phyloP scores from a whole-genome alignment of 1,140 invertebrate genomes.

The Cyrtorhinus lividipennis region DNA sequence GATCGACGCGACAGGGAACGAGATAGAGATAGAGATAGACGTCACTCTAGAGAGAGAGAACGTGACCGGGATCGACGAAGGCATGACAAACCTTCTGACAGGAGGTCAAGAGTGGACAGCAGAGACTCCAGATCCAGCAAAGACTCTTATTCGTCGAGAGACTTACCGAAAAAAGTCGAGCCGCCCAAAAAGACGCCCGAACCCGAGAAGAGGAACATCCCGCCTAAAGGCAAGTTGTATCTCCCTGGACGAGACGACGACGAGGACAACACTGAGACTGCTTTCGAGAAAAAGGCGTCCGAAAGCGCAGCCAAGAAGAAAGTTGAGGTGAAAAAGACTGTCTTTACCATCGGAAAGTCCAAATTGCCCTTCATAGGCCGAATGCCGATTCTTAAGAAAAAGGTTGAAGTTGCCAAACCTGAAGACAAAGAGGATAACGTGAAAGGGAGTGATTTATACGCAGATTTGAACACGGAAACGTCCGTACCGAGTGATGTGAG shows the following conservation, averaged over 20 bases:
- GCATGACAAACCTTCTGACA: background rate
- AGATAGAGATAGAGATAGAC: slow-evolving; percentile 27
- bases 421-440: slow-evolving; percentile 9
- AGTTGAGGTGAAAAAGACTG: slow-evolving; percentile 20
- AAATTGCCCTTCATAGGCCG: slow-evolving; percentile 53
- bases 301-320: slow-evolving; percentile 28
- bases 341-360: slow-evolving; percentile 27
- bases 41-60: background rate
- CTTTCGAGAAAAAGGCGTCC: slow-evolving; percentile 31
- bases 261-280: slow-evolving; percentile 23
- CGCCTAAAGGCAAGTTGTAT: background rate
- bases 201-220: slow-evolving; percentile 26
- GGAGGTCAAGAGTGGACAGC: background rate
- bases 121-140: no score
- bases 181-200: slow-evolving; percentile 26
- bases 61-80: background rate
- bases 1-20: slow-evolving; percentile 27
- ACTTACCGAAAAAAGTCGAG: no score
- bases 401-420: slow-evolving; percentile 29
- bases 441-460: background rate
- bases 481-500: no score
- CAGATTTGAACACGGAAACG: background rate
- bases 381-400: slow-evolving; percentile 50
- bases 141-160: no score
- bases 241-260: slow-evolving; percentile 15